Base-by-base conservation (phyloP, 1,140 invertebrate species). In the Pogonognathellus flavescens region DNA sequence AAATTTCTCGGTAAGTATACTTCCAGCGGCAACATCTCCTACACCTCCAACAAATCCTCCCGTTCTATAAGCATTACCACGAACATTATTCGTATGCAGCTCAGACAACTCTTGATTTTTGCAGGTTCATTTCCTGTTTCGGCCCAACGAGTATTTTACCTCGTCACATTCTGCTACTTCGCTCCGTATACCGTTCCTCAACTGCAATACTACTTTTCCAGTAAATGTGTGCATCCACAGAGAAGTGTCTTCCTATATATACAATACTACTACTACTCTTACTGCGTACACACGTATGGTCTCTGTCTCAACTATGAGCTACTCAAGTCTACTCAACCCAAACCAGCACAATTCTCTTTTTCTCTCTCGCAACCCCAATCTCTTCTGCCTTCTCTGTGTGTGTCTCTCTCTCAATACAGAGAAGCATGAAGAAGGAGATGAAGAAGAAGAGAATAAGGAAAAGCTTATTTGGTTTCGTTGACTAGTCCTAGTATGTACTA, bases 61-160 rank as follows among this genome's bases (percentile, higher is more conserved):
- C 53, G 2, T 1, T 57, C 62, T 31, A 50, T 31, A 76, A 76
- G 4, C n/a, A 50, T 76, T 25, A 76, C 41, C 70, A 76, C 31
- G 31, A 76, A 76, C 70, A 76, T 76, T 76, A 31, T 76, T 76
- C 31, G 70, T 76, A 76, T 76, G 41, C 70, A 76, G 16, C 70
- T 76, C 70, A 76, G 70, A 76, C 70, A 76, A 76, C 70, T 76
- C 70, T 76, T 76, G 70, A 76, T 76, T 76, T 76, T 76, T 76
- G 70, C 70, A 76, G 70, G 70, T 76, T 76, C 70, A 76, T 76
- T 76, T 76, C 70, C 70, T 76, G 70, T 76, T 76, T 76, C 70
- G 70, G 70, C 70, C 70, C 70, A 76, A 76, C 70, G 70, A 76
- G 70, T 76, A 76, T 76, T 76, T 76, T 76, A 76, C 70, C 70